Conservation (phyloP, 2,797 vertebrate genomes). For the Loriculus beryllinus region DNA sequence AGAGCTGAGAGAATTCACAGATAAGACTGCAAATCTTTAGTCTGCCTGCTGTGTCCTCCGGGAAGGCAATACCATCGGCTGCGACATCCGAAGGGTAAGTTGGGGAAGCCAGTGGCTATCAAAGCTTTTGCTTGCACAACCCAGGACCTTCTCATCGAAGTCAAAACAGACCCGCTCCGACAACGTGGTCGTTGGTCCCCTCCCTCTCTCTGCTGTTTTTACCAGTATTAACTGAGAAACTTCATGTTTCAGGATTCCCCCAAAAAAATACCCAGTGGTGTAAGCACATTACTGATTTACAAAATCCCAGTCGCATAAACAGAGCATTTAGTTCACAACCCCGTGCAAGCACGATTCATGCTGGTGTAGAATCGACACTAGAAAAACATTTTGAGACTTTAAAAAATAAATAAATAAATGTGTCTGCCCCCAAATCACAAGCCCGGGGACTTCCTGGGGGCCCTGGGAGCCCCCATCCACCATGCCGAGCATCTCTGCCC, state of each 20-base stretch:
- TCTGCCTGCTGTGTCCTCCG: neutral
- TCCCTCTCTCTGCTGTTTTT: neutral
- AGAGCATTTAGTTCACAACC: rapidly evolving
- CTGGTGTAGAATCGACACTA: rapidly evolving
- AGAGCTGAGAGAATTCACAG: neutral
- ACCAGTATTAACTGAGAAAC: neutral
- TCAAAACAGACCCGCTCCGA: rapidly evolving
- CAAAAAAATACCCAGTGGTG: rapidly evolving
- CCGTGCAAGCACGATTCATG: rapidly evolving
- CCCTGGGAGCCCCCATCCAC: neutral
- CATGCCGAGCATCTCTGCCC: rapidly evolving
- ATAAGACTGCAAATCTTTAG: neutral
- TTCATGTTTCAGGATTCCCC: neutral
- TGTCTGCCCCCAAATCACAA: rapidly evolving
- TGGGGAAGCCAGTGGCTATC: neutral
- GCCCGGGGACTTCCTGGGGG: neutral
- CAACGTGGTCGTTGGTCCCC: neutral
- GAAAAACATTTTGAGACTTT: neutral
- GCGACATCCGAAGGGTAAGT: neutral
- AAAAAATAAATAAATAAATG: neutral
- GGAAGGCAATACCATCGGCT: neutral
- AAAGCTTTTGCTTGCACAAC: neutral
- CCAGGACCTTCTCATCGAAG: neutral
- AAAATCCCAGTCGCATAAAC: rapidly evolving
- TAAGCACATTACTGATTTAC: rapidly evolving